These are phyloP conservation scores for Eurytemora carolleeae DNA, from an alignment of 1,140 invertebrate genomes.

Conservation along the genomic window DNA sequence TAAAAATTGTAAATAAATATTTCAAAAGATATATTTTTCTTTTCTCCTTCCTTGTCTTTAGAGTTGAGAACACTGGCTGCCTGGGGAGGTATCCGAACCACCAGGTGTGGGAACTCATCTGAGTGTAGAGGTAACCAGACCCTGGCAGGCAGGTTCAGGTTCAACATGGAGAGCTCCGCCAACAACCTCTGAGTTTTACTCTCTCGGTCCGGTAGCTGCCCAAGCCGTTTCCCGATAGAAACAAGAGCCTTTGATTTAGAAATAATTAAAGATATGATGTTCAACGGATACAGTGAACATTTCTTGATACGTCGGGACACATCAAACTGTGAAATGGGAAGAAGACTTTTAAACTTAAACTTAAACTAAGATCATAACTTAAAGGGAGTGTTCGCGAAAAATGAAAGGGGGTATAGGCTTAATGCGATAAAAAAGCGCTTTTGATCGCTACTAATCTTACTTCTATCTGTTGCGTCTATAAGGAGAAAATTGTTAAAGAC, in stretches of 20 bases:
- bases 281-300: too few relatives aligned
- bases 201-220: conserved; percentile 77
- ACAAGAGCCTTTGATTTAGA: conserved; percentile 49
- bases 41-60: conserved; percentile 81
- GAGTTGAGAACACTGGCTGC: conserved; percentile 92
- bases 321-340: too few relatives aligned
- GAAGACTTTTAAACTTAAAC: too few relatives aligned
- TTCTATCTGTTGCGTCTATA: too few relatives aligned
- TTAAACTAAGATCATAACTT: too few relatives aligned
- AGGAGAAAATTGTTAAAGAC: too few relatives aligned
- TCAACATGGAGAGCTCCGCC: conserved; percentile 74
- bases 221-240: conserved; percentile 70
- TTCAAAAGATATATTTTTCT: conserved; percentile 7
- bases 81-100: conserved; percentile 77
- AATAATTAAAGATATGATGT: too few relatives aligned
- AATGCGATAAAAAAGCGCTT: too few relatives aligned
- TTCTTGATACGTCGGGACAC: too few relatives aligned
- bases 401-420: too few relatives aligned
- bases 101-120: conserved; percentile 46
- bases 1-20: conserved; percentile 5
- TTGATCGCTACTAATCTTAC: too few relatives aligned
- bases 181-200: conserved; percentile 69
- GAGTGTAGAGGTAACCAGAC: conserved; percentile 83
- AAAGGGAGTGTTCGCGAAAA: too few relatives aligned
- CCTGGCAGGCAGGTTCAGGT: conserved; percentile 85